Evolutionary conservation across 2,797 vertebrate species (phyloP), one percentile per base, ranked within the genome.

Genomic region (Leptodactylus fallax): DNA sequence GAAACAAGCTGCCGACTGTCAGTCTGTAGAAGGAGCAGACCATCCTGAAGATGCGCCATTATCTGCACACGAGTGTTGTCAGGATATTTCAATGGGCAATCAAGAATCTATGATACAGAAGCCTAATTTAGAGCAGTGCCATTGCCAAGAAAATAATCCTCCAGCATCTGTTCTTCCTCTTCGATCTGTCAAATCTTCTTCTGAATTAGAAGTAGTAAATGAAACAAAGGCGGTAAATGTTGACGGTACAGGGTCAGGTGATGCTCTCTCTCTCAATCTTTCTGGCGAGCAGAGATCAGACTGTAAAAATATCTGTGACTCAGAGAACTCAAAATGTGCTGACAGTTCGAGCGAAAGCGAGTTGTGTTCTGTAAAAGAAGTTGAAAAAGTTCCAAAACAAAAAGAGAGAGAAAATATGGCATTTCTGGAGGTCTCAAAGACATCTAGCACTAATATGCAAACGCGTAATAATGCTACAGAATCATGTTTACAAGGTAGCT

Each of bases 221-320:
- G 63, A 56, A 88, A 63, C 17, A 53, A 53, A 81, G 49, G 53
- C 17, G 1, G 55, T n/a, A 61, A 79, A 76, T 80, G 69, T n/a
- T 67, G 71, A 86, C 60, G 58, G 7, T 13, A 53, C 74, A 8
- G 72, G 65, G 17, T 69, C 79, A 60, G 23, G 13, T 27, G 72
- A 86, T 12, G 71, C 23, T 10, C 61, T 79, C 17, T 49, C 47
- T 65, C 14, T 58, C 21, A 81, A 25, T 69, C 47, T 49, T n/a
- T 60, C 65, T 61, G n/a, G 53, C 6, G 83, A 81, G 25, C 47
- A 67, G 61, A 86, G 78, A 47, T 85, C 90, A 85, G 87, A 85
- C 21, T 77, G 78, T 53, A 90, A 91, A 91, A 91, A 88, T 53
- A 87, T 90, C 71, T 88, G 90, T 85, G 91, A 91, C 82, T 92